phyloP scores from a whole-genome alignment of 1,140 invertebrate genomes.

The Euwallacea similis region DNA sequence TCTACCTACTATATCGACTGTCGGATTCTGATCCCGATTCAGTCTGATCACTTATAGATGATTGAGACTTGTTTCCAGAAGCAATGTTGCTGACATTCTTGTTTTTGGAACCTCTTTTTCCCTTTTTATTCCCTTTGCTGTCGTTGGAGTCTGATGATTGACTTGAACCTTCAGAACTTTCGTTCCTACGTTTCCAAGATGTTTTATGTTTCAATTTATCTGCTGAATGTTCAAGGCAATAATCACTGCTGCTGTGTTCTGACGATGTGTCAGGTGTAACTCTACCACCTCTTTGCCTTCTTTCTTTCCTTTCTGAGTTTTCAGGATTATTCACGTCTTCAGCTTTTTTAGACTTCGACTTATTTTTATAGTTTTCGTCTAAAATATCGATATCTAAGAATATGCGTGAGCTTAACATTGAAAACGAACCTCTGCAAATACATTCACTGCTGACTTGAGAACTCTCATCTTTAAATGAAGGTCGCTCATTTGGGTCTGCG shows the following conservation, averaged over 20 bases:
- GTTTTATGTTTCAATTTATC: neutral
- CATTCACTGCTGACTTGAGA: conserved; percentile 23
- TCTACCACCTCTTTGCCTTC: conserved; percentile 3
- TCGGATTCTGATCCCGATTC: neutral
- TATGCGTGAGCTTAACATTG: neutral
- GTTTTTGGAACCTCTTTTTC: neutral
- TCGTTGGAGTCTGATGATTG: neutral
- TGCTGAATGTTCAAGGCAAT: neutral
- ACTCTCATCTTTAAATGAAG: conserved; percentile 13
- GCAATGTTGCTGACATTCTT: neutral
- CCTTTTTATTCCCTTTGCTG: neutral
- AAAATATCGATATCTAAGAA: neutral
- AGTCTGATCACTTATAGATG: neutral
- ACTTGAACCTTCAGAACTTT: neutral
- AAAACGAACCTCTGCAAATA: conserved; percentile 16
- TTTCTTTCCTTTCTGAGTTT: neutral
- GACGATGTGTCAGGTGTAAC: neutral
- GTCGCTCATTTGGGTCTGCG: conserved; percentile 14
- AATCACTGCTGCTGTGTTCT: neutral
- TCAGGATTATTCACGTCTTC: neutral
- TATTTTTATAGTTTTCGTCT: conserved; percentile 7
- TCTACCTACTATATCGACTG: neutral
- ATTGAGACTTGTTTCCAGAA: neutral
- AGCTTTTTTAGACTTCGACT: conserved; percentile 11
- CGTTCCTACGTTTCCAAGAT: no score